Base-by-base conservation (phyloP, 2,113 vertebrate species). In the Peromyscus maniculatus region DNA sequence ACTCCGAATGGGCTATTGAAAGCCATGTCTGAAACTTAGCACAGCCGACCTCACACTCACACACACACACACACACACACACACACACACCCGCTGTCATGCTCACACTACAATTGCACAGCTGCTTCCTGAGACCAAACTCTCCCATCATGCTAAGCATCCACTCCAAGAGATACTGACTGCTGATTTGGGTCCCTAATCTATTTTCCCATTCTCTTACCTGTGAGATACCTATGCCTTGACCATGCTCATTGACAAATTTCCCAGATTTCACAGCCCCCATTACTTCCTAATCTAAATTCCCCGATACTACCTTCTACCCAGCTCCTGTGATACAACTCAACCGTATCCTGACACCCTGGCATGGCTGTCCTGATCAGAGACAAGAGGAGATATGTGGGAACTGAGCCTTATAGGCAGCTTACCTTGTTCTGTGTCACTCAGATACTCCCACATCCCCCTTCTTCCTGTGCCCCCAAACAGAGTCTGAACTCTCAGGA, bases 291-390 rank as follows among this genome's bases (percentile, higher is more conserved):
- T 91, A 46, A 55, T 82, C 15, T 13, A 49, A 39, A 7, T 16
- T 55, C 8, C 15, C 19, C 15, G 8, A 0, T 7, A 62, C 57
- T 33, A 9, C 3, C 17, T 12, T 80, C 64, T 75, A 2, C 3
- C 31, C 21, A 87, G 66, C 19, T 26, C 15, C 72, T 33, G 26
- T 39, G 71, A 43, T 52, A 80, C 43, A 9, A 24, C 11, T 7
- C 28, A 13, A 8, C 15, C 17, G 66, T n/a, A 31, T 59, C 46
- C 7, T 36, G 9, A 55, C 24, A 66, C 46, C 52, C 43, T 77
- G 43, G 17, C 12, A 49, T 31, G 57, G 8, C 52, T 69, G 59
- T 67, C 1, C 59, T 83, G 77, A 75, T 22, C 59, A 4, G 1
- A n/a, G 64, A 75, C 46, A 10, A 59, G 80, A 79, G 22, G 2